Conservation (phyloP, 2,888 invertebrate genomes). For the Homarus gammarus region DNA sequence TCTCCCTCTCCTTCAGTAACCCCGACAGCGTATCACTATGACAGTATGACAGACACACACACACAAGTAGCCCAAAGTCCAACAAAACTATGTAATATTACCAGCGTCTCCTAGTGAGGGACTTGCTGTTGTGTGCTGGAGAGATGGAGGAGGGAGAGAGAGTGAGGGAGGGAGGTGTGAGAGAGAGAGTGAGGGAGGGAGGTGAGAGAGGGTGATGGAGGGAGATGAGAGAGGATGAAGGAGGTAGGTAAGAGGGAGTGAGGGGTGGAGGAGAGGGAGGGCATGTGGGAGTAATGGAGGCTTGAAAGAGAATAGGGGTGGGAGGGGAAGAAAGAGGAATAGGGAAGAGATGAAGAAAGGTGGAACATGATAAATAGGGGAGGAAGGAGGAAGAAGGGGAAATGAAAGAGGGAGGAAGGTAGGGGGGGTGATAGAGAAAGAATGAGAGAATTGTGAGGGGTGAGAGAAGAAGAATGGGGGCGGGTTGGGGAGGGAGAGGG, state of each 20-base stretch:
- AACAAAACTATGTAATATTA: slow-evolving; percentile 1
- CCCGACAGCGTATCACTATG: background rate
- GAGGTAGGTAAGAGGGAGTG: background rate
- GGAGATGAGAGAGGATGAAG: background rate
- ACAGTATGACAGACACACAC: background rate
- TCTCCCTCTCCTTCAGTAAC: background rate
- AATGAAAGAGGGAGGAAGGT: too few relatives aligned
- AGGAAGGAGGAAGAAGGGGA: too few relatives aligned
- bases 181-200: background rate
- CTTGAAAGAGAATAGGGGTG: too few relatives aligned
- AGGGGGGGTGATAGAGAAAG: too few relatives aligned
- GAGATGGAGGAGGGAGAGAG: background rate
- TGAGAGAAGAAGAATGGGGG: too few relatives aligned
- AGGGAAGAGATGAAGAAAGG: too few relatives aligned
- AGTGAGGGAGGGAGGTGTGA: background rate
- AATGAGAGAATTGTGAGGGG: too few relatives aligned
- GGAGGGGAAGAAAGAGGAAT: too few relatives aligned
- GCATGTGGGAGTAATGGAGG: too few relatives aligned
- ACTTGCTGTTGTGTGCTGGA: background rate
- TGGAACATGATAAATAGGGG: too few relatives aligned
- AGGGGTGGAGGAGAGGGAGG: too few relatives aligned
- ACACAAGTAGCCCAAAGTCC: background rate
- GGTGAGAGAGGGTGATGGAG: background rate
- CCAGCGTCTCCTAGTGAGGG: background rate
- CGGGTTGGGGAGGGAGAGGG: too few relatives aligned